Conservation (phyloP, 1,140 invertebrate genomes). For the Pseudomyrmex cubaensis region DNA sequence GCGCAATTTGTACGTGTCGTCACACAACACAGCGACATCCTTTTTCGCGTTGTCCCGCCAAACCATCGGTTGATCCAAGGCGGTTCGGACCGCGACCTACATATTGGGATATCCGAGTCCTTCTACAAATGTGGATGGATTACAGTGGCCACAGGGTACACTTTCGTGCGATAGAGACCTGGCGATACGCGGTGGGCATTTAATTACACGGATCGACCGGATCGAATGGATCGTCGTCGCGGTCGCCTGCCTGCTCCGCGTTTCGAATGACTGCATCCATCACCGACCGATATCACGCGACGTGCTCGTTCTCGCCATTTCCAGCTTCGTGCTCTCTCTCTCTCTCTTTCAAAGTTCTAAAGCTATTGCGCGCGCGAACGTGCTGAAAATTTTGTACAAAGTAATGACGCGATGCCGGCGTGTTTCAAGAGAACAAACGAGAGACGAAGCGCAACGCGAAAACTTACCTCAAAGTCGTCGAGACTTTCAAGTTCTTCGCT, state of each 20-base stretch:
- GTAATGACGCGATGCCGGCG: conserved; percentile 37
- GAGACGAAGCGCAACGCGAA: conserved; percentile 22
- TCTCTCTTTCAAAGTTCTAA: conserved; percentile 39
- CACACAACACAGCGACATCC: not conserved
- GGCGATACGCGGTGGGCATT: conserved; percentile 50
- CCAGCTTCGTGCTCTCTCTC: conserved; percentile 23
- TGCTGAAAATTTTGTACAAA: conserved; percentile 57
- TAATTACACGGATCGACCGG: conserved; percentile 64
- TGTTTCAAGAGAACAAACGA: conserved; percentile 58
- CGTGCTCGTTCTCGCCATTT: conserved; percentile 58
- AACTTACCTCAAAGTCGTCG: conserved; percentile 51
- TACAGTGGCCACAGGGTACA: conserved; percentile 53
- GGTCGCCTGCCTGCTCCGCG: conserved; percentile 38
- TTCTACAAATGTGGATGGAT: conserved; percentile 51
- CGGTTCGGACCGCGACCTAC: not conserved
- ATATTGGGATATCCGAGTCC: not conserved
- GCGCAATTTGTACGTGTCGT: not conserved
- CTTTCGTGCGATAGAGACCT: conserved; percentile 51
- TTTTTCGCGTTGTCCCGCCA: conserved; percentile 1
- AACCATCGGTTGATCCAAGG: conserved; percentile 11
- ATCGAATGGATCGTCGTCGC: conserved; percentile 44
- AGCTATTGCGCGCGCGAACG: conserved; percentile 47
- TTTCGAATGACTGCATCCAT: conserved; percentile 59
- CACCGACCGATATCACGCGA: conserved; percentile 58
- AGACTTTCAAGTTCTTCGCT: conserved; percentile 38